Base-by-base conservation (phyloP, 2,113 vertebrate genomes). In the Bolborhynchus lineola region DNA sequence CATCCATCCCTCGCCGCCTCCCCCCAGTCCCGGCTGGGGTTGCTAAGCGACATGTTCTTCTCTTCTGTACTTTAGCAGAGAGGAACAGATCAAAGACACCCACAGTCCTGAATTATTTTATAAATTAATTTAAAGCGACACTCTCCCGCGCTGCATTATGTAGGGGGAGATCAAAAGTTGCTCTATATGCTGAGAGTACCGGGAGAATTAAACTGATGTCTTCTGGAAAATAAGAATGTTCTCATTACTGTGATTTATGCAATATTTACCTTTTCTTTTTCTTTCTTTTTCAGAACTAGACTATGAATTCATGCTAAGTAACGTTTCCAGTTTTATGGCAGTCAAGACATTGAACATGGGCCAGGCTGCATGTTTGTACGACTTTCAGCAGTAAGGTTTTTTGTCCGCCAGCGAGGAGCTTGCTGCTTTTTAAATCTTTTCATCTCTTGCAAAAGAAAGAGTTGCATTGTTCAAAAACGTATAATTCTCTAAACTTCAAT, bases 31-130 rank as follows among this genome's bases (percentile, higher is more conserved):
- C 9, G 13, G 97, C 84, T 82, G 3, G 59, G 83, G 97, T 98
- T 98, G 98, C 98, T 97, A 97, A 97, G 98, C 97, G 96, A 98
- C 97, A 79, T 97, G 95, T 95, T 97, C 92, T 95, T 95, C 96
- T 97, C 96, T 93, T 97, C 95, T 94, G 68, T 92, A 92, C 72
- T 79, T 75, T 81, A 82, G 83, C 82, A 94, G 88, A 95, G 96
- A 98, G 93, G 92, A 96, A 92, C 91, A 94, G 81, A 97, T 97
- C 96, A 96, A 95, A 98, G 93, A 96, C 95, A 95, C 97, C 95
- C 87, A 95, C 96, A 96, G 94, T 78, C 97, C 81, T 85, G 94
- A 97, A 95, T 96, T 93, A 96, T 92, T 97, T 97, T 95, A 88
- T 93, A 95, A 97, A 95, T 84, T 17, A 97, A 97, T 93, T 90